A percentile compares a stretch with the other conserved stretches of the same genome.
phyloP scores from a whole-genome alignment of 2,113 vertebrate species.

The Azemiops feae region DNA sequence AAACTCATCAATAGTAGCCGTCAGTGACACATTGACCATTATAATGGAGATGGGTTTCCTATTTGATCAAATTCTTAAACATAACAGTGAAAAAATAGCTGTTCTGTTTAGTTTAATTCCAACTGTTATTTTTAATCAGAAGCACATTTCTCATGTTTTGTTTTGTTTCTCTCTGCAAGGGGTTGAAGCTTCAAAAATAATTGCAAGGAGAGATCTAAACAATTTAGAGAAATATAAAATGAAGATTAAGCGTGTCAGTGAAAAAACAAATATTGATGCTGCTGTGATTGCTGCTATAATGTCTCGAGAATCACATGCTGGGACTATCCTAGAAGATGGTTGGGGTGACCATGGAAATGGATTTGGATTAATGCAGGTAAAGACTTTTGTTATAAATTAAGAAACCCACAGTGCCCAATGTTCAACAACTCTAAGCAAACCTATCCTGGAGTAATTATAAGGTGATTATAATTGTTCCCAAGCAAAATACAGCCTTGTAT shows the following conservation, averaged over 20 bases:
- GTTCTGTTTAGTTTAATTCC: background rate
- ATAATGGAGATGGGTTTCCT: background rate
- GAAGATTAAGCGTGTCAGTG: constrained; percentile 62
- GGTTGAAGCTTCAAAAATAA: constrained; percentile 65
- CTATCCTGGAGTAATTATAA: background rate
- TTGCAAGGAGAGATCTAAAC: constrained; percentile 66
- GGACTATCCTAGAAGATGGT: constrained; percentile 40
- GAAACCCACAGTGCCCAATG: background rate
- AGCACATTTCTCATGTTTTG: background rate
- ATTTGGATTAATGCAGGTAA: constrained; percentile 76
- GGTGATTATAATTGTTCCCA: background rate
- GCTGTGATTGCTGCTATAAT: constrained; percentile 70
- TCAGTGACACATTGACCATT: background rate
- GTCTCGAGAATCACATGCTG: constrained; percentile 73
- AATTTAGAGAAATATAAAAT: constrained; percentile 58
- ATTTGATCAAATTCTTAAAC: background rate
- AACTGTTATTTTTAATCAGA: background rate
- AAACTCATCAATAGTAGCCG: background rate
- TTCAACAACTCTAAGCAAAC: background rate
- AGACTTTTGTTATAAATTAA: background rate
- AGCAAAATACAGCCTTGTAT: background rate
- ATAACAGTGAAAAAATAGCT: background rate
- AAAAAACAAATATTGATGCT: constrained; percentile 58
- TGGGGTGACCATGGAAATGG: constrained; percentile 66
- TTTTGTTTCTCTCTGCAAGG: constrained; percentile 47